phyloP scores from a whole-genome alignment of 2,113 vertebrate genomes.

The Cyanoramphus novaezelandiae region DNA sequence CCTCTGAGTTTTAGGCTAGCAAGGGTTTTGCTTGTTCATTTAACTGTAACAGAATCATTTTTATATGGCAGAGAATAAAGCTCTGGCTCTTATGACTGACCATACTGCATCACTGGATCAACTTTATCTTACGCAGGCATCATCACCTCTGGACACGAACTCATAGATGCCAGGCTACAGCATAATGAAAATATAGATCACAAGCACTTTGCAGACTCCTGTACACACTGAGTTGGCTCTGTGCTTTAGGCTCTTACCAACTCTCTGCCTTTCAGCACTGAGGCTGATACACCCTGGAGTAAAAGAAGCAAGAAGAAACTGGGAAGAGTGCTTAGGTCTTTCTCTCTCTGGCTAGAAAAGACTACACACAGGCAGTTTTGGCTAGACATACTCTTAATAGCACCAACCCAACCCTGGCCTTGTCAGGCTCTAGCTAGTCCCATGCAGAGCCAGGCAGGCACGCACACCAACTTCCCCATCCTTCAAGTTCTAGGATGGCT shows the following conservation, averaged over 20 bases:
- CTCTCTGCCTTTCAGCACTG: neutral
- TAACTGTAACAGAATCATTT: neutral
- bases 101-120: neutral
- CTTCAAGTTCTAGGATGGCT: neutral
- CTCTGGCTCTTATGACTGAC: neutral
- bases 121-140: neutral
- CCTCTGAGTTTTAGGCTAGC: neutral
- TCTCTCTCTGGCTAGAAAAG: neutral
- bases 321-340: neutral
- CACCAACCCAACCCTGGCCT: neutral
- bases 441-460: neutral
- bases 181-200: neutral
- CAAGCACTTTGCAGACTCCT: neutral
- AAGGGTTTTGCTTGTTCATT: neutral
- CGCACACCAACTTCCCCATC: rapidly evolving
- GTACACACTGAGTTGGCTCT: neutral
- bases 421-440: neutral
- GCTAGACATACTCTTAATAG: neutral
- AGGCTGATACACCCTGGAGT: neutral
- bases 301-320: neutral
- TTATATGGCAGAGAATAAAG: neutral
- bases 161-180: neutral
- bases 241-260: neutral
- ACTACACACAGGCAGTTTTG: neutral
- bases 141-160: neutral